Conservation (phyloP, 2,797 vertebrate species). For the Mycteria americana region DNA sequence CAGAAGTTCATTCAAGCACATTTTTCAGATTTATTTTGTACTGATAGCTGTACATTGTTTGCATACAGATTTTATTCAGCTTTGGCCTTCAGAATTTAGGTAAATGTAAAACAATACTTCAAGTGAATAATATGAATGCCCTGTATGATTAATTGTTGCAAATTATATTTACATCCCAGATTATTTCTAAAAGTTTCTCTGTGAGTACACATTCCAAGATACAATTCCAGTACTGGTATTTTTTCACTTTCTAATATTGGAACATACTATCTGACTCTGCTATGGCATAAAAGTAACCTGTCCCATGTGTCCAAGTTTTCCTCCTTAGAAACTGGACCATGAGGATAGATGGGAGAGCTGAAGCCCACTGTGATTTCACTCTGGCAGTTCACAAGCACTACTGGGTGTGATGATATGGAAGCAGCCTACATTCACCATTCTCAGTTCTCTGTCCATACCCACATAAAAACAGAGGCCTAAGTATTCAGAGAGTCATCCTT, state of each 20-base stretch:
- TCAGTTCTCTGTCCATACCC: not conserved
- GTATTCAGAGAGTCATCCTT: not conserved
- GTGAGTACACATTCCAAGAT: not conserved
- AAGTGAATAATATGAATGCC: not conserved
- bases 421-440: not conserved
- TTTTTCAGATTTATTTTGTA: not conserved
- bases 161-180: not conserved
- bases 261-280: not conserved
- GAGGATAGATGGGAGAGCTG: not conserved
- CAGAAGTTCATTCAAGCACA: not conserved
- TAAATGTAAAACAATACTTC: not conserved
- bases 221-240: not conserved
- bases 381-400: not conserved
- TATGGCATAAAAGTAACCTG: not conserved
- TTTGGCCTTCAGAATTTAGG: not conserved
- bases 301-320: not conserved
- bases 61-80: not conserved
- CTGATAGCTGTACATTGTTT: accelerated
- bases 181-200: not conserved
- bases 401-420: not conserved
- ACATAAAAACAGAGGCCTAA: not conserved
- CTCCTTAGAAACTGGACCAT: not conserved
- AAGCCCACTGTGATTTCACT: not conserved
- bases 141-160: not conserved
- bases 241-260: not conserved